Conservation (phyloP, 2,888 invertebrate species). For the Amphipoea lucens region DNA sequence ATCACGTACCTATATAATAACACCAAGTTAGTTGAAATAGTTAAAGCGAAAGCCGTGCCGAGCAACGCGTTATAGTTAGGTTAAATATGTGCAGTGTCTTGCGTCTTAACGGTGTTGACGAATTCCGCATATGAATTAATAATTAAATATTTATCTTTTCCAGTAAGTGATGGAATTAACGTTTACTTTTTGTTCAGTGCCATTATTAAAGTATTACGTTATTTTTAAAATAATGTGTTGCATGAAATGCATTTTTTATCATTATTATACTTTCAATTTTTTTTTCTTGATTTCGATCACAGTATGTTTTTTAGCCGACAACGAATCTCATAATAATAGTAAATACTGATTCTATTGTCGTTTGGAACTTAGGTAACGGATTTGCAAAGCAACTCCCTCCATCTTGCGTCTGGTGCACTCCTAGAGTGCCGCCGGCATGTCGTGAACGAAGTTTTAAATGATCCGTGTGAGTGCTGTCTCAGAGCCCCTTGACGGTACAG, state of each 20-base stretch:
- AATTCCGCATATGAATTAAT: slow-evolving; percentile 74
- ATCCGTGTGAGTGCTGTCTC: slow-evolving; percentile 36
- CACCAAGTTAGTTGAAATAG: slow-evolving; percentile 54
- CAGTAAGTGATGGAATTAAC: slow-evolving; percentile 77
- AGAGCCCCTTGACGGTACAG: slow-evolving; percentile 28
- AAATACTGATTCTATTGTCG: slow-evolving; percentile 74
- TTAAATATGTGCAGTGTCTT: slow-evolving; percentile 75
- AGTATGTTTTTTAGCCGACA: slow-evolving; percentile 74
- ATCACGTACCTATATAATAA: slow-evolving; percentile 47
- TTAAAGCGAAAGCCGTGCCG: slow-evolving; percentile 59
- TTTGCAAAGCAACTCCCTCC: slow-evolving; percentile 85
- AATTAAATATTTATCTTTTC: slow-evolving; percentile 75
- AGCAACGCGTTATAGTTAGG: slow-evolving; percentile 55
- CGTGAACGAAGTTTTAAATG: slow-evolving; percentile 37
- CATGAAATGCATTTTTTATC: slow-evolving; percentile 87
- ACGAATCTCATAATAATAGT: slow-evolving; percentile 85
- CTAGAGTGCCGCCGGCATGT: slow-evolving; percentile 71
- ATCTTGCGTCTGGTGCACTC: slow-evolving; percentile 76
- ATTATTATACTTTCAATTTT: slow-evolving; percentile 71
- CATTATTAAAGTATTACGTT: slow-evolving; percentile 89
- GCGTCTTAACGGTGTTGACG: slow-evolving; percentile 81
- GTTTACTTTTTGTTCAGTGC: slow-evolving; percentile 87
- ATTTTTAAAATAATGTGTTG: slow-evolving; percentile 88
- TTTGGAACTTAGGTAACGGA: slow-evolving; percentile 74
- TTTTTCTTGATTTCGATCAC: slow-evolving; percentile 73